These are phyloP conservation scores for Halichondria panicea DNA, from an alignment of 37 sponge, comb jelly and placozoan species.

Conservation along the genomic window DNA sequence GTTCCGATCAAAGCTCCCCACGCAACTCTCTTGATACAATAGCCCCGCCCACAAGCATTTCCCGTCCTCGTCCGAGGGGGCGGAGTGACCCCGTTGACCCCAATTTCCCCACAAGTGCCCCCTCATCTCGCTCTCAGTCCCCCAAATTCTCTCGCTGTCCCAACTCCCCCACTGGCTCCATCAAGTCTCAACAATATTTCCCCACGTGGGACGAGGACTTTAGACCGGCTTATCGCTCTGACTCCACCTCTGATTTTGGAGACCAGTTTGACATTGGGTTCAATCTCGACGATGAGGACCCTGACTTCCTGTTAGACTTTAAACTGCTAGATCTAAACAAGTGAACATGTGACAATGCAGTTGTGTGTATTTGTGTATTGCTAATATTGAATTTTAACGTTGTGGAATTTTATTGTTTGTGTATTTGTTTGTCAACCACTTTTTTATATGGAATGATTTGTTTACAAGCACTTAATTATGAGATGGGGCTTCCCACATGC, in stretches of 20 bases:
- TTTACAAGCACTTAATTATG: no score
- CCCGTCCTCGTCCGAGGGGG: slow-evolving; percentile 42
- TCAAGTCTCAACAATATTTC: slow-evolving; percentile 7
- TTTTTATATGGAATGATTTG: no score
- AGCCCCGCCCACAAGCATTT: slow-evolving; percentile 16
- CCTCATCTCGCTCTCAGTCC: slow-evolving; percentile 30
- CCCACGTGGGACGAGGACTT: not conserved
- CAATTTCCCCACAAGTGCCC: slow-evolving; percentile 1
- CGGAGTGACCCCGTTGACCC: not conserved
- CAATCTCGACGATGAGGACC: not conserved
- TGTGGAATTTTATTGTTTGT: no score
- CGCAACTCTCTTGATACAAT: no score
- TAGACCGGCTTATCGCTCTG: not conserved
- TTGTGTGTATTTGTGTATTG: no score
- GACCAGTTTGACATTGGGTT: slow-evolving; percentile 23
- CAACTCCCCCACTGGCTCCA: slow-evolving; percentile 48
- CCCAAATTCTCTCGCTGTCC: not conserved
- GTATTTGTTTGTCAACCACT: no score
- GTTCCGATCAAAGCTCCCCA: not conserved
- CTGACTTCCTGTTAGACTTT: not conserved
- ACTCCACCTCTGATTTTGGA: not conserved
- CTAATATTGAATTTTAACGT: no score
- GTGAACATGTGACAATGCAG: no score
- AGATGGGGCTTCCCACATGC: no score
- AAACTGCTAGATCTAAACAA: not conserved